These are phyloP conservation scores for Hydrotaea cyrtoneurina DNA, from an alignment of 2,888 invertebrate species.

Conservation along the genomic window DNA sequence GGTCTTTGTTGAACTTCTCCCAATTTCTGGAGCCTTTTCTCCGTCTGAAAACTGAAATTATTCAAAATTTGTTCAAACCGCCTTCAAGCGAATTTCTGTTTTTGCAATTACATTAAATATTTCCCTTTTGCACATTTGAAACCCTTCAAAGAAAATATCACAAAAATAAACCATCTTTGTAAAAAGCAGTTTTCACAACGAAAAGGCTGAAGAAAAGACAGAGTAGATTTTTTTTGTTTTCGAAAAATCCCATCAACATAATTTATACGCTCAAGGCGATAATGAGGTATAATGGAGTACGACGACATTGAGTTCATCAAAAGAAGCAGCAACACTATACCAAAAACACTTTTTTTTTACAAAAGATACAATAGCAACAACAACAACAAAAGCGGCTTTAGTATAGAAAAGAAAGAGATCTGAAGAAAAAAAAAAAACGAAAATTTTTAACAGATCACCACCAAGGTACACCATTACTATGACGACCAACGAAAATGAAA, in stretches of 20 bases:
- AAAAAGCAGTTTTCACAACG: conserved; percentile 24
- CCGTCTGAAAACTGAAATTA: background rate
- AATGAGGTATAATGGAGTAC: conserved; percentile 80
- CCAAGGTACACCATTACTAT: background rate
- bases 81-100: conserved; percentile 55
- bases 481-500: conserved; percentile 9
- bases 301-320: conserved; percentile 71
- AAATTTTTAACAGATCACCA: conserved; percentile 49
- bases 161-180: conserved; percentile 24
- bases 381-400: conserved; percentile 34
- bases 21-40: too few species aligned
- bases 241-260: conserved; percentile 78
- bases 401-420: background rate
- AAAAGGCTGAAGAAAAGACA: background rate
- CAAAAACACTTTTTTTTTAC: too few species aligned
- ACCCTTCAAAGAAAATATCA: background rate
- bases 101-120: background rate
- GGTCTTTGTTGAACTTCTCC: too few species aligned
- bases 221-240: background rate
- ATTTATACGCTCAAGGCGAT: conserved; percentile 80
- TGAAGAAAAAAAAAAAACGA: conserved; percentile 11
- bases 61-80: conserved; percentile 25
- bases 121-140: background rate
- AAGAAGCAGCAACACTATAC: conserved; percentile 37
- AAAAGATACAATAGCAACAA: conserved; percentile 23